Percentiles rank a stretch among this genome's conserved stretches.
Conservation (phyloP, 2,797 vertebrate genomes). For the Champsocephalus gunnari region DNA sequence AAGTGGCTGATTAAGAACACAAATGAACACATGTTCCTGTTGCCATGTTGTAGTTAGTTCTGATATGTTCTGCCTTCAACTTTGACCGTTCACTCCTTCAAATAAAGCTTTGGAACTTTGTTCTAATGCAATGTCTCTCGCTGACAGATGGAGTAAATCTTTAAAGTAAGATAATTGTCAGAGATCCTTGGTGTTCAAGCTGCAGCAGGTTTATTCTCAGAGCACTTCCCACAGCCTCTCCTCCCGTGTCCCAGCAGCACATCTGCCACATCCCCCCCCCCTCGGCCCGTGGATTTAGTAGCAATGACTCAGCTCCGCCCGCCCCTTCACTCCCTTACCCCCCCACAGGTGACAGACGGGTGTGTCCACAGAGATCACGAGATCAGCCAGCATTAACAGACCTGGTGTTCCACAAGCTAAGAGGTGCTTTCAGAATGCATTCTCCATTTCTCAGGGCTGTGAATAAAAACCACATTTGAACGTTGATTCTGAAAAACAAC, state of each 20-base stretch:
- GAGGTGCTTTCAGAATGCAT: slow-evolving; percentile 34
- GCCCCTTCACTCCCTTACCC: slow-evolving; percentile 3
- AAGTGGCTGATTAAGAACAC: too few relatives aligned
- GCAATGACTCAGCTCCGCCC: slow-evolving; percentile 32
- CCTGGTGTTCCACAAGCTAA: slow-evolving; percentile 4
- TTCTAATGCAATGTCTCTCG: slow-evolving; percentile 1
- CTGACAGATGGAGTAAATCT: slow-evolving; percentile 7
- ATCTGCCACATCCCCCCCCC: slow-evolving; percentile 51
- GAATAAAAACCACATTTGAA: slow-evolving; percentile 43
- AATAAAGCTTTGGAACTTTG: background rate
- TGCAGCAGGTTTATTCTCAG: slow-evolving; percentile 6
- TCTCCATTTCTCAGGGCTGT: slow-evolving; percentile 29
- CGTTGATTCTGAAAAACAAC: slow-evolving; percentile 39
- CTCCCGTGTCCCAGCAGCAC: slow-evolving; percentile 35
- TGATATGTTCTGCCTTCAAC: background rate
- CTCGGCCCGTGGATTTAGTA: slow-evolving; percentile 28
- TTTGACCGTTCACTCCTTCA: background rate
- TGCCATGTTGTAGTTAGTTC: background rate
- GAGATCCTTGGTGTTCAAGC: slow-evolving; percentile 15
- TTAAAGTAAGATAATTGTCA: slow-evolving; percentile 15
- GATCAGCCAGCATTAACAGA: slow-evolving; percentile 53
- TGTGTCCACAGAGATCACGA: slow-evolving; percentile 62
- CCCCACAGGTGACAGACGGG: slow-evolving; percentile 33
- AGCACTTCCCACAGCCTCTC: slow-evolving; percentile 42
- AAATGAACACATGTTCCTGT: too few relatives aligned